Base-by-base conservation (phyloP, 1,140 invertebrate genomes). In the Drosophila pruinosa region DNA sequence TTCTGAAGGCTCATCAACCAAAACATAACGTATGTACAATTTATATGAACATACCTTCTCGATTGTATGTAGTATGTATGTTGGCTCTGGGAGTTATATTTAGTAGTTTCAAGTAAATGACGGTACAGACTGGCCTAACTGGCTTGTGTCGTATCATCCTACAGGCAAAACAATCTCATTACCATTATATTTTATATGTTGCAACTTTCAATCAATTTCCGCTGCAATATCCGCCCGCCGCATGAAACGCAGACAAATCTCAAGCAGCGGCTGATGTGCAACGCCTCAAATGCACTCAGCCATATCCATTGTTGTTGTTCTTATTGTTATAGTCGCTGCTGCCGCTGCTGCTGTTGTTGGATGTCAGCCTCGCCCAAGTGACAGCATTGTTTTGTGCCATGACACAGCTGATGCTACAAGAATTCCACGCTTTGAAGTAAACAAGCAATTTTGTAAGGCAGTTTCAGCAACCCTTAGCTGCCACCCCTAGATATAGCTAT, bases 191-290 rank as follows among this genome's bases (percentile, higher is more conserved):
- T 83, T 76, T 43, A 78, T 65, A 64, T 86, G 70, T 48, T 72
- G 72, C 65, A 88, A 81, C 78, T 88, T 86, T 88, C 81, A 88
- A 86, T 86, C 81, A 86, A 86, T 88, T 86, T 86, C 81, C 82
- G 67, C 39, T 47, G 67, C 81, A 86, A 88, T 82, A 86, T 88
- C 82, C 82, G 77, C 53, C 72, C 75, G 50, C n/a, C 24, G 59
- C 73, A 85, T 28, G 52, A 56, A 43, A 67, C 58, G 67, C 56
- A 48, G 19, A 47, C 52, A 68, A 72, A 78, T 83, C 76, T 76
- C 72, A 77, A 86, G 81, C 45, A 73, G 57, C 65, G 22, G 43
- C 54, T 58, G 41, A 48, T 58, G 53, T 48, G 28, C 36, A 58
- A 31, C 24, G 41, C 47, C 53, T 12, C 47, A 48, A 68, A 58